Evolutionary conservation across 1,140 invertebrate genomes (phyloP).

Genomic region (Pseudomyrmex cubaensis): DNA sequence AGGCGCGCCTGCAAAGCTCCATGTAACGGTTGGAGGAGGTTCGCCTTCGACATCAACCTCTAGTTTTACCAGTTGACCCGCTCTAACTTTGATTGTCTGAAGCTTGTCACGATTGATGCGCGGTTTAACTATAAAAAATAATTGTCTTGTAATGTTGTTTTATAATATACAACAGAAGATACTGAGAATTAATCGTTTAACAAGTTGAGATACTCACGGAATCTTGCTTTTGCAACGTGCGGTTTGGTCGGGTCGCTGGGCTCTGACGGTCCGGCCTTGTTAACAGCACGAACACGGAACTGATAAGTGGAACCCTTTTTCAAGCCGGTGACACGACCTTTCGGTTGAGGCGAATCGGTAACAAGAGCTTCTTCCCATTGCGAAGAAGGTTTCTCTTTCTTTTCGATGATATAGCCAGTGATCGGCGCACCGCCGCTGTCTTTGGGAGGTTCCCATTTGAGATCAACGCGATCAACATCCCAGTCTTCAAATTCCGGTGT

Average conservation of each 20-base stretch:
- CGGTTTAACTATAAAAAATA: constrained; percentile 90
- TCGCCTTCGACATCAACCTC: constrained; percentile 98
- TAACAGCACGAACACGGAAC: constrained; percentile 96
- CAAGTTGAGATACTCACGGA: constrained; percentile 88
- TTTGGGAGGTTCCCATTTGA: constrained; percentile 97
- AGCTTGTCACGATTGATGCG: constrained; percentile 96
- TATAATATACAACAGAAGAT: not conserved
- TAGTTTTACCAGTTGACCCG: constrained; percentile 95
- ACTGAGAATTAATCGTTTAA: not conserved
- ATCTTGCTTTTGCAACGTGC: constrained; percentile 95
- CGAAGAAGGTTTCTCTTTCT: constrained; percentile 96
- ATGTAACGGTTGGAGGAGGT: constrained; percentile 96
- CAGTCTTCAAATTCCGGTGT: constrained; percentile 96
- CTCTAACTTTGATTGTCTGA: constrained; percentile 94
- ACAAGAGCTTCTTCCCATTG: constrained; percentile 95
- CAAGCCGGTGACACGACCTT: constrained; percentile 93
- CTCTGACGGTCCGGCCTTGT: constrained; percentile 97
- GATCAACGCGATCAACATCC: constrained; percentile 96
- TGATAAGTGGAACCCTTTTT: constrained; percentile 97
- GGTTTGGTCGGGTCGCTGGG: constrained; percentile 95
- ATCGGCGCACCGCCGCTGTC: constrained; percentile 97
- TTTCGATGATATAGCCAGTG: constrained; percentile 98
- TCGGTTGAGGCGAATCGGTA: constrained; percentile 91
- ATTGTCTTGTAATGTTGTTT: constrained; percentile 4
- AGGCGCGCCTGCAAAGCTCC: constrained; percentile 92